Evolutionary conservation across 2,113 vertebrate species (phyloP).

Genomic region (Oncorhynchus kisutch): DNA sequence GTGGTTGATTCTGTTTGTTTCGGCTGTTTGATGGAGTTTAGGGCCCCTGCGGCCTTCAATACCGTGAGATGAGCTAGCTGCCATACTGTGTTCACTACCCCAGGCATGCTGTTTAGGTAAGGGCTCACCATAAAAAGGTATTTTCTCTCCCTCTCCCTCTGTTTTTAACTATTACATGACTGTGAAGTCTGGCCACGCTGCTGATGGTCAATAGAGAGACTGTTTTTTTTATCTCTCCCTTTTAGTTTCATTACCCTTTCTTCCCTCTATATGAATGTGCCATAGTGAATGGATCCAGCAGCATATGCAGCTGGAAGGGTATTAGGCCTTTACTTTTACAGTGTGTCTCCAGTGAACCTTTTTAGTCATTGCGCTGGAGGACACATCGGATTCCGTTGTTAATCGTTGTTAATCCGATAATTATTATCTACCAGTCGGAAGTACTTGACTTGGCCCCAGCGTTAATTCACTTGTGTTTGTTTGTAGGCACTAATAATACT

Average conservation of each 20-base stretch:
- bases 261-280: slow-evolving; percentile 29
- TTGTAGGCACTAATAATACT: slow-evolving; percentile 47
- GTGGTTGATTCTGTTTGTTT: slow-evolving; percentile 59
- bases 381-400: slow-evolving; percentile 47
- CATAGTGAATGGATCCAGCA: slow-evolving; percentile 32
- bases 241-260: slow-evolving; percentile 10
- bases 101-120: slow-evolving; percentile 23
- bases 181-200: neutral
- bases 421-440: slow-evolving; percentile 57
- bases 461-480: slow-evolving; percentile 52
- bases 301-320: slow-evolving; percentile 34
- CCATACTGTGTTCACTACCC: slow-evolving; percentile 41
- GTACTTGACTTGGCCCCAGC: slow-evolving; percentile 50
- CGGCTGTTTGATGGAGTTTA: slow-evolving; percentile 52
- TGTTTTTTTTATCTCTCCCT: slow-evolving; percentile 4
- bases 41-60: slow-evolving; percentile 40
- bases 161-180: neutral
- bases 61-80: slow-evolving; percentile 29
- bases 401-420: slow-evolving; percentile 64
- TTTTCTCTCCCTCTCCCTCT: neutral
- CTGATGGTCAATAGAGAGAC: slow-evolving; percentile 1
- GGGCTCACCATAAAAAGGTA: slow-evolving; percentile 15
- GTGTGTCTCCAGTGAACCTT: slow-evolving; percentile 63
- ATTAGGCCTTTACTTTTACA: slow-evolving; percentile 51
- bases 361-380: slow-evolving; percentile 52